Evolutionary conservation across 2,113 vertebrate species (phyloP).

Genomic region (Pungitius pungitius): DNA sequence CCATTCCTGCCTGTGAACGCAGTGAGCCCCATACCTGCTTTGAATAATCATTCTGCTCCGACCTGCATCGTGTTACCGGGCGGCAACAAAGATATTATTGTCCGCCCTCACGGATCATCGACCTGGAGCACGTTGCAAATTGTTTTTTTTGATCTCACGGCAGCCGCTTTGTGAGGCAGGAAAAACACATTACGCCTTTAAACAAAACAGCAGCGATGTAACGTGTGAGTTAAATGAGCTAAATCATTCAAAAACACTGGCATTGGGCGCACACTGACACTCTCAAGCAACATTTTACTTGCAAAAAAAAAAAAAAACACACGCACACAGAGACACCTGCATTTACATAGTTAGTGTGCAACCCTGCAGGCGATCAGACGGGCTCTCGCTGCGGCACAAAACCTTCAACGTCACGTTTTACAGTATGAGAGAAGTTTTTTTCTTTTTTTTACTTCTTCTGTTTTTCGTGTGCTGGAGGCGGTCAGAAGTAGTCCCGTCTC

Average conservation of each 20-base stretch:
- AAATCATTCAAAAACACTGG: slow-evolving; percentile 51
- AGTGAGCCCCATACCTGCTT: not conserved
- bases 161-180: slow-evolving; percentile 2
- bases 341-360: slow-evolving; percentile 19
- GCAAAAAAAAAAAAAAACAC: slow-evolving; percentile 38
- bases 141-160: not conserved
- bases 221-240: slow-evolving; percentile 32
- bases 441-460: no score
- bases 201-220: slow-evolving; percentile 1
- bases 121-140: not conserved
- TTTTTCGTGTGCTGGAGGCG: no score
- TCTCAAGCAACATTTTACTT: slow-evolving; percentile 42
- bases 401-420: slow-evolving; percentile 4
- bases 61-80: not conserved
- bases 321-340: slow-evolving; percentile 2
- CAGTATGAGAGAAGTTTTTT: not conserved
- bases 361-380: slow-evolving; percentile 13
- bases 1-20: not conserved
- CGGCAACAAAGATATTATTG: slow-evolving; percentile 17
- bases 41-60: not conserved
- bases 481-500: slow-evolving; percentile 95
- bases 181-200: slow-evolving; percentile 27
- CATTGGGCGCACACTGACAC: slow-evolving; percentile 1
- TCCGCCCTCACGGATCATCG: slow-evolving; percentile 7
- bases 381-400: slow-evolving; percentile 19